Evolutionary conservation across 1,140 invertebrate genomes (phyloP).

Genomic region (Drosophila elegans): DNA sequence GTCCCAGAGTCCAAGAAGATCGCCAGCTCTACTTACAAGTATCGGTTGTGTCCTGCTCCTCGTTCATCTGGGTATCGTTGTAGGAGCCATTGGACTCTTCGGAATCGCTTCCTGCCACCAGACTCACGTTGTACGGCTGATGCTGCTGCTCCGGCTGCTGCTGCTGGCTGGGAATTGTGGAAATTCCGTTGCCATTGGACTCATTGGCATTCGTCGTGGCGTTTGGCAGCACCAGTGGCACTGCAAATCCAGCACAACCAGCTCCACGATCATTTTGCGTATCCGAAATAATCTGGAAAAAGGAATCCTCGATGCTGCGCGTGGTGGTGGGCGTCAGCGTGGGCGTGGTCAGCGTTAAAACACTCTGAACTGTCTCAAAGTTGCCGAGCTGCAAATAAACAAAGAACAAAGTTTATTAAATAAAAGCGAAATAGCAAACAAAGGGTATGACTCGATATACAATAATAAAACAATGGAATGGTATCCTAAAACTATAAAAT

Average conservation of each 20-base stretch:
- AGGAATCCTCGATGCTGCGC: conserved; percentile 94
- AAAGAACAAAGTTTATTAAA: not conserved
- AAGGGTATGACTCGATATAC: too few species aligned
- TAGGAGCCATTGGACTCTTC: conserved; percentile 79
- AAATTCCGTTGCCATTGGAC: conserved; percentile 19
- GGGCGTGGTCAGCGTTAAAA: conserved; percentile 95
- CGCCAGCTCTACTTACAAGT: conserved; percentile 70
- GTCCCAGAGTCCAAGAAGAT: too few species aligned
- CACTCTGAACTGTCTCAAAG: conserved; percentile 90
- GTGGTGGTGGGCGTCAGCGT: conserved; percentile 97
- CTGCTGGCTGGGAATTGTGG: conserved; percentile 13
- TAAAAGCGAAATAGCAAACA: not conserved
- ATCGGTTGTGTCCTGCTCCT: conserved; percentile 82
- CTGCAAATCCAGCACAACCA: conserved; percentile 92
- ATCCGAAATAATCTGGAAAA: conserved; percentile 86
- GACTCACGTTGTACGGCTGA: conserved; percentile 26
- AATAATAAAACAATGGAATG: not conserved
- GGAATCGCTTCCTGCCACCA: conserved; percentile 55
- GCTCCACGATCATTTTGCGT: conserved; percentile 86
- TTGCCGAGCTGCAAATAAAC: conserved; percentile 89
- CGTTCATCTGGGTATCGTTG: conserved; percentile 61
- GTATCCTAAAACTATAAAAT: too few species aligned
- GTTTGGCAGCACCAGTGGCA: conserved; percentile 75
- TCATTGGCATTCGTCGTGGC: conserved; percentile 39
- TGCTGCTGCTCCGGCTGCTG: too few species aligned